phyloP scores from a whole-genome alignment of 2,113 vertebrate genomes.

The Esox niger region DNA sequence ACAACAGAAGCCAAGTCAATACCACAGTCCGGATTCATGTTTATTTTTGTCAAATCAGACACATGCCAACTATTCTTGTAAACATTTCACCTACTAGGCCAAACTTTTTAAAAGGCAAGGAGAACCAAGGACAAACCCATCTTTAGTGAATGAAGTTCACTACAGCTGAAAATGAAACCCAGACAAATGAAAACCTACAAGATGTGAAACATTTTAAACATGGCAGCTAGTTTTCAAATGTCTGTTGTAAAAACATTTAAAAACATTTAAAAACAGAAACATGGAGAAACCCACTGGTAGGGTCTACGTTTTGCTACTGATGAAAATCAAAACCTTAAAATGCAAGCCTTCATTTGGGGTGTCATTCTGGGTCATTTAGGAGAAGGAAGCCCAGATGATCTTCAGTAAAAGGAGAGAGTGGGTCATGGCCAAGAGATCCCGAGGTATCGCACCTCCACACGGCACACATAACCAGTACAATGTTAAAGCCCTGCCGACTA shows the following conservation, averaged over 20 bases:
- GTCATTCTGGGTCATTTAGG: neutral
- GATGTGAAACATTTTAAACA: too few species aligned
- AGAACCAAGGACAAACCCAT: too few species aligned
- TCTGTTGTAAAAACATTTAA: too few species aligned
- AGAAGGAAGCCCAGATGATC: neutral
- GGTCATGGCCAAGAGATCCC: neutral
- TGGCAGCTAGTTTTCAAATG: too few species aligned
- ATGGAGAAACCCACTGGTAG: too few species aligned
- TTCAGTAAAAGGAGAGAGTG: neutral
- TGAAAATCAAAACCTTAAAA: neutral
- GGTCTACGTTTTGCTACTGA: neutral
- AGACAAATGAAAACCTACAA: too few species aligned
- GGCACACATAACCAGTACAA: constrained; percentile 5
- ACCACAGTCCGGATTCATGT: neutral
- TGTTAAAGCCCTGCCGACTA: constrained; percentile 5
- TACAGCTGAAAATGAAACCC: neutral
- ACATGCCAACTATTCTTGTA: neutral
- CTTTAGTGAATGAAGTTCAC: neutral
- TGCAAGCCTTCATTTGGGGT: neutral
- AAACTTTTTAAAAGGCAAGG: neutral
- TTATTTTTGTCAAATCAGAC: neutral
- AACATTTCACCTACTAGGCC: neutral
- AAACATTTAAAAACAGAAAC: too few species aligned
- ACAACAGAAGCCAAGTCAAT: constrained; percentile 19
- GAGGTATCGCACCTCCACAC: neutral